phyloP scores from a whole-genome alignment of 2,797 vertebrate genomes.

The Pipistrellus kuhlii region DNA sequence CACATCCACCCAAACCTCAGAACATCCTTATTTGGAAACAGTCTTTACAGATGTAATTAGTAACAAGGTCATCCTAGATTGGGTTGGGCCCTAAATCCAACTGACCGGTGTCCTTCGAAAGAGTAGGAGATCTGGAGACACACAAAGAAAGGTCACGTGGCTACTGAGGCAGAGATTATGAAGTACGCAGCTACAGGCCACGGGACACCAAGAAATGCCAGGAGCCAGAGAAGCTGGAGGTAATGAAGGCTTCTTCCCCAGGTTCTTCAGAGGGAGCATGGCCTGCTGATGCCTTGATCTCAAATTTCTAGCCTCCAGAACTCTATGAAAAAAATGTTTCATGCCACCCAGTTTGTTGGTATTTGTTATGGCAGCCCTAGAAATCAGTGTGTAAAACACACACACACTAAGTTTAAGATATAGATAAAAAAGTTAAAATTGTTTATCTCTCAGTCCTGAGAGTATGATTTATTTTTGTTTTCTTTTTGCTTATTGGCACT shows the following conservation, averaged over 20 bases:
- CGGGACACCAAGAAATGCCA: neutral
- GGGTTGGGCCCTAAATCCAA: neutral
- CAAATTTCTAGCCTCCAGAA: neutral
- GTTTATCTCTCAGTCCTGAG: neutral
- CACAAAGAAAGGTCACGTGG: neutral
- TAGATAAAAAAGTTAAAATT: neutral
- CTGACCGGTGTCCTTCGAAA: neutral
- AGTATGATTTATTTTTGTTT: conserved; percentile 6
- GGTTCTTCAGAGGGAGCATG: neutral
- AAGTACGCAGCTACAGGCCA: neutral
- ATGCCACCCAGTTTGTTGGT: neutral
- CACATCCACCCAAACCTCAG: neutral
- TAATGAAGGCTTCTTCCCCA: neutral
- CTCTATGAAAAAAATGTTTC: neutral
- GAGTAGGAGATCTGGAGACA: neutral
- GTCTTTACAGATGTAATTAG: neutral
- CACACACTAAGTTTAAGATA: neutral
- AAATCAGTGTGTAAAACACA: neutral
- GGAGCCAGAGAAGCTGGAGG: neutral
- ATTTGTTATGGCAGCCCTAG: neutral
- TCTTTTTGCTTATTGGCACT: neutral
- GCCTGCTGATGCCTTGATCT: neutral
- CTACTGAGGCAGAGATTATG: neutral
- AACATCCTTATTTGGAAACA: neutral
- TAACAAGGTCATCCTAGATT: neutral